Base-by-base conservation (phyloP, 2,797 vertebrate genomes). In the Anguilla obscura region DNA sequence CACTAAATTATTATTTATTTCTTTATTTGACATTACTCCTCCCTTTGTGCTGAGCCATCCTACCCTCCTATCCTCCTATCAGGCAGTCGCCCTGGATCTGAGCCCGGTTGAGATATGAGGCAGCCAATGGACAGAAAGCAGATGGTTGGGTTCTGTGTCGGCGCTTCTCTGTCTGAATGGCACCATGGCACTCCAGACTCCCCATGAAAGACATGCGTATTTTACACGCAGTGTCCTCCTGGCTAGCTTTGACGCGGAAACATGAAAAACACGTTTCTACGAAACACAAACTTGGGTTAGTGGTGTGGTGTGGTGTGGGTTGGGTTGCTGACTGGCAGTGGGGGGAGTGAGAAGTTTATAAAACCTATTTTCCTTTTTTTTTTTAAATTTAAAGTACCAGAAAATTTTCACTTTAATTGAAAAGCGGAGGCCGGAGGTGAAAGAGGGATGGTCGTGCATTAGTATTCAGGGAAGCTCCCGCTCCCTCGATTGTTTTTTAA, bases 71-170 rank as follows among this genome's bases (percentile, higher is more conserved):
- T 40, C 36, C 36, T 40, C 66, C 36, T 56, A 27, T 27, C 92
- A 91, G 92, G 91, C 94, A 95, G 94, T 94, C 94, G 94, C 93
- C 92, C 90, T 86, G 86, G 93, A 92, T 94, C 94, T 94, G 90
- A 18, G 87, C 87, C 69, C 56, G 21, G 83, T 27, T 3, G 90
- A 91, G 89, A 5, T 2, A 91, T 87, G 91, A 90, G 89, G 63
- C 89, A 87, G 92, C 91, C 89, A 54, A 91, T 86, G 30, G 60
- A 69, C 16, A 33, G 33, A 89, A 89, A 90, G 86, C 94, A 94
- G 94, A 95, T 94, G 95, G 94, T 92, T 93, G 93, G 93, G 94
- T 92, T 94, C 93, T 93, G 94, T 93, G 94, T 92, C 93, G 92
- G 71, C 30, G 24, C 76, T 14, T 80, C 76, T 45, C 92, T 40